Conservation (phyloP, 2,113 vertebrate genomes). For the Microcebus ravelobensis region DNA sequence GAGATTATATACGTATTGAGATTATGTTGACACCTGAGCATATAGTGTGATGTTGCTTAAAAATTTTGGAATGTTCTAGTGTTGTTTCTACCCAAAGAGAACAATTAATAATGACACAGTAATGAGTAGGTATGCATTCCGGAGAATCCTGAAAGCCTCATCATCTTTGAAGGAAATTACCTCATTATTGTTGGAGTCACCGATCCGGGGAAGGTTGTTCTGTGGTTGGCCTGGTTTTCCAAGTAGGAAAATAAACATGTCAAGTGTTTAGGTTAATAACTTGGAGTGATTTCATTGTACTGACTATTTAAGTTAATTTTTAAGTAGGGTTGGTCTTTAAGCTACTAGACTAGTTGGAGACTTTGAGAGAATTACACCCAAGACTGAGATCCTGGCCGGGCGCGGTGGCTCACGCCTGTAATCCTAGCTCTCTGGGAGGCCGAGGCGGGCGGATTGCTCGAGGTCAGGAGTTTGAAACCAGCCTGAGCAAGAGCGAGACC, state of each 20-base stretch:
- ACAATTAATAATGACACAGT: constrained; percentile 39
- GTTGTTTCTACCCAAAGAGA: constrained; percentile 31
- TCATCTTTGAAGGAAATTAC: constrained; percentile 69
- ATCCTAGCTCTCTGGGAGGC: too few relatives aligned
- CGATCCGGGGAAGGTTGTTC: neutral
- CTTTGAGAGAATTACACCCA: constrained; percentile 29
- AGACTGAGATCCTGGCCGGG: neutral
- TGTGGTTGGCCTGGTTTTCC: constrained; percentile 35
- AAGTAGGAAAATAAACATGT: constrained; percentile 63
- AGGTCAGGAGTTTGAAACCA: too few relatives aligned
- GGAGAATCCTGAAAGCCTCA: constrained; percentile 64
- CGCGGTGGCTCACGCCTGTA: too few relatives aligned
- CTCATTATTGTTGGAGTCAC: constrained; percentile 59
- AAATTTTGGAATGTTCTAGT: constrained; percentile 41
- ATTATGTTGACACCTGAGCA: neutral
- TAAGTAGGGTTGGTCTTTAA: constrained; percentile 56
- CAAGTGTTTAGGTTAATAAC: constrained; percentile 39
- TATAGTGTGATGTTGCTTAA: neutral
- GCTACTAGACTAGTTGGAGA: constrained; percentile 22
- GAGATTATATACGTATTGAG: neutral
- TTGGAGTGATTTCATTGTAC: constrained; percentile 53
- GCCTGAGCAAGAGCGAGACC: too few relatives aligned
- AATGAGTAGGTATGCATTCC: constrained; percentile 54
- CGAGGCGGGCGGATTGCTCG: too few relatives aligned
- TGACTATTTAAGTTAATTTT: constrained; percentile 59